Conservation (phyloP, 2,113 vertebrate species). For the cattle (Bos taurus) region ARS-UCD2.0 NC_037334.1:43147501-43148000, state of each 20-base stretch:
- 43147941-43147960: no score
- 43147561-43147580: background rate
- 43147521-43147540: no score
- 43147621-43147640: background rate
- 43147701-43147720: background rate
- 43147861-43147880: background rate
- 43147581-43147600: background rate
- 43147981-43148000: background rate
- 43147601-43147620: background rate
- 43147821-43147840: no score
- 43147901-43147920: background rate
- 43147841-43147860: background rate
- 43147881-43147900: background rate
- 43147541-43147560: background rate
- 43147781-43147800: background rate
- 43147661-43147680: fast-evolving
- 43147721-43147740: background rate
- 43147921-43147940: background rate
- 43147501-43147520: background rate
- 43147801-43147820: background rate
- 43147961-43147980: background rate
- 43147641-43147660: background rate
- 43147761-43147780: background rate
- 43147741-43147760: background rate
- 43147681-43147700: no score